Percentiles rank a stretch among this genome's conserved stretches.
These are phyloP conservation scores for Diceros bicornis DNA, from an alignment of 2,797 vertebrate species.

Conservation along the genomic window DNA sequence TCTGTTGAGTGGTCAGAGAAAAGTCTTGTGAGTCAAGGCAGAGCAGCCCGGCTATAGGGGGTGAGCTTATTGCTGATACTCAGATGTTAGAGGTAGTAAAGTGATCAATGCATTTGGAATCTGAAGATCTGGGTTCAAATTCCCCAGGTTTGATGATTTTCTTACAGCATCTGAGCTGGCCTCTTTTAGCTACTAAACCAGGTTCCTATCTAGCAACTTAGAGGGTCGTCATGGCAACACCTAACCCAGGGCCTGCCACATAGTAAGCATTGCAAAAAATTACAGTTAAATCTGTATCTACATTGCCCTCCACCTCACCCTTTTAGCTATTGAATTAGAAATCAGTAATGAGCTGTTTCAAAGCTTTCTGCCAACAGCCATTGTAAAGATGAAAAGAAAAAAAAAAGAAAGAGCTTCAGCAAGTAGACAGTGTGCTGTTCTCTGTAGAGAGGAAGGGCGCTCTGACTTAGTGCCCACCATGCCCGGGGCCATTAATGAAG, in stretches of 20 bases:
- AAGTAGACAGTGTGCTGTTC: slow-evolving; percentile 66
- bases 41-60: not conserved
- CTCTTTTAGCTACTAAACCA: not conserved
- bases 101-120: not conserved
- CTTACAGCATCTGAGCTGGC: not conserved
- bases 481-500: slow-evolving; percentile 66
- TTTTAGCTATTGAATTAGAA: slow-evolving; percentile 73
- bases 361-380: slow-evolving; percentile 71
- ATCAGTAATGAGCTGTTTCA: slow-evolving; percentile 76
- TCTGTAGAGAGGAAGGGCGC: slow-evolving; percentile 31
- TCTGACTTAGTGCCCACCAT: slow-evolving; percentile 66
- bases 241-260: not conserved
- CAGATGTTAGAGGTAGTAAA: not conserved
- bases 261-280: slow-evolving; percentile 55
- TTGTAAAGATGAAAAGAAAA: slow-evolving; percentile 57
- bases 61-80: not conserved
- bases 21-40: not conserved
- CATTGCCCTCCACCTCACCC: slow-evolving; percentile 49
- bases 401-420: slow-evolving; percentile 35
- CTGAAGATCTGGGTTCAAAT: slow-evolving; percentile 14
- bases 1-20: not conserved
- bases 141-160: not conserved
- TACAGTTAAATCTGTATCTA: slow-evolving; percentile 47
- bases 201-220: not conserved
- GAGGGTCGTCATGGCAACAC: not conserved